These are phyloP conservation scores for Taenaris catops DNA, from an alignment of 2,888 invertebrate genomes.

Conservation along the genomic window DNA sequence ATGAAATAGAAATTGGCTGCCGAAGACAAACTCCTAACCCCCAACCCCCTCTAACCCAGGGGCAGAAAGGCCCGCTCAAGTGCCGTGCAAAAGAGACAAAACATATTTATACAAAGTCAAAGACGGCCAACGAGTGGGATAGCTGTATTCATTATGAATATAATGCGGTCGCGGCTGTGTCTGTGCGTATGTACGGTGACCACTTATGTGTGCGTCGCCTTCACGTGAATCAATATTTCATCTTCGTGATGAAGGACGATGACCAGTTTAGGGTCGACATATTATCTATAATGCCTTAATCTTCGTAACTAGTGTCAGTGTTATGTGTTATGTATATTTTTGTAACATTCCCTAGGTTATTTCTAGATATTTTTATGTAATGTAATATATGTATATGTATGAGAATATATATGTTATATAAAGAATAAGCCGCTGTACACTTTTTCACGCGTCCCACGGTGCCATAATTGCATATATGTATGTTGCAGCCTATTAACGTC, in stretches of 20 bases:
- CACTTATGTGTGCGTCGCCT: conserved; percentile 57
- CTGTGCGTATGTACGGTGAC: conserved; percentile 59
- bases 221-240: conserved; percentile 75
- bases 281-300: conserved; percentile 27
- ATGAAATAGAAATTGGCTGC: conserved; percentile 78
- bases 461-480: too few species aligned
- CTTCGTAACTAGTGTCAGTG: too few species aligned
- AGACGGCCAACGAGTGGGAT: conserved; percentile 76
- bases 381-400: too few species aligned
- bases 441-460: too few species aligned
- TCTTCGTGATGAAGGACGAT: conserved; percentile 57
- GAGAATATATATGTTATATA: too few species aligned
- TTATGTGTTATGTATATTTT: too few species aligned
- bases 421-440: too few species aligned
- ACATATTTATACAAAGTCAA: conserved; percentile 79
- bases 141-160: conserved; percentile 80
- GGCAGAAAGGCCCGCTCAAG: conserved; percentile 53
- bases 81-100: conserved; percentile 63
- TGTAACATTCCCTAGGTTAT: too few species aligned
- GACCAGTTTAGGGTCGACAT: conserved; percentile 38
- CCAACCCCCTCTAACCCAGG: conserved; percentile 61
- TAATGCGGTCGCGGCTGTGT: conserved; percentile 74
- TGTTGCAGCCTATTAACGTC: too few species aligned
- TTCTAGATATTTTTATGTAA: too few species aligned
- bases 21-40: conserved; percentile 73